Percentiles rank a stretch among this genome's conserved stretches.
phyloP scores from a whole-genome alignment of 2,113 vertebrate species.

The Aplodontia rufa region DNA sequence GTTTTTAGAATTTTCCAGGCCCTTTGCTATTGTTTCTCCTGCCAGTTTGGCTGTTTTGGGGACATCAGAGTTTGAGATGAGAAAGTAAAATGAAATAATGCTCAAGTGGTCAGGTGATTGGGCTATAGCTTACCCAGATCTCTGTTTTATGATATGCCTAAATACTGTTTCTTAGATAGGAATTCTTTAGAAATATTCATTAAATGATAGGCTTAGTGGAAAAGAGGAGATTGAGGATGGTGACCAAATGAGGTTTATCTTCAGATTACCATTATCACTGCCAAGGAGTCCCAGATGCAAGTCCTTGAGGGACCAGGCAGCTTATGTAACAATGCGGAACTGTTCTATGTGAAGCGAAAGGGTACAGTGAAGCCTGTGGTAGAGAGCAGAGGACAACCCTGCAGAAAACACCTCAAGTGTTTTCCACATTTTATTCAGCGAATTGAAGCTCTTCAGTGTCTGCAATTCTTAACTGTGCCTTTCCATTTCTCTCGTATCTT shows the following conservation, averaged over 20 bases:
- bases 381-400: not conserved
- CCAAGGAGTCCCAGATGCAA: not conserved
- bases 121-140: not conserved
- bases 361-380: not conserved
- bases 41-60: not conserved
- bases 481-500: not conserved
- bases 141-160: not conserved
- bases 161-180: not conserved
- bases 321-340: not conserved
- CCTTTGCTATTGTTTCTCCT: not conserved
- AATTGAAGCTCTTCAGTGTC: not conserved
- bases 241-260: not conserved
- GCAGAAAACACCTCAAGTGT: not conserved
- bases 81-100: constrained; percentile 28
- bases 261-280: not conserved
- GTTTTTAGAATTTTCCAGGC: not conserved
- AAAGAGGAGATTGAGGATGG: not conserved
- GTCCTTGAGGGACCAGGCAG: not conserved
- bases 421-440: not conserved
- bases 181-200: not conserved
- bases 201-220: not conserved
- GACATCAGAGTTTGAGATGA: constrained; percentile 18
- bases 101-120: not conserved
- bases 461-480: not conserved
- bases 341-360: not conserved